phyloP scores from a whole-genome alignment of 2,888 invertebrate genomes.

The Oscheius sp. region DNA sequence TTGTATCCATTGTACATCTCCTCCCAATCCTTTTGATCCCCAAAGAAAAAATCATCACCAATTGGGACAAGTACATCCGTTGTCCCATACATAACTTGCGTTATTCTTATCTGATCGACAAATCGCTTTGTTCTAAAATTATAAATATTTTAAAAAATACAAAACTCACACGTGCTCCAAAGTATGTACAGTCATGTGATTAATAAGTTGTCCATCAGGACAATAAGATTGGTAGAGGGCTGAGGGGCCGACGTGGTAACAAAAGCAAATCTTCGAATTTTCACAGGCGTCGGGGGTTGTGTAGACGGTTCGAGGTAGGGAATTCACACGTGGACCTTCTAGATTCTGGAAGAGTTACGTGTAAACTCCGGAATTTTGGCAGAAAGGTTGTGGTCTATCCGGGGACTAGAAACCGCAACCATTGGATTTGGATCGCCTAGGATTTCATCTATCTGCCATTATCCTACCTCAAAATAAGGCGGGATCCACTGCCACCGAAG shows the following conservation, averaged over 20 bases:
- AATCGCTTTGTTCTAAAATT: slow-evolving; percentile 25
- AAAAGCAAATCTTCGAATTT: slow-evolving; percentile 34
- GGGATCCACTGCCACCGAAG: slow-evolving; percentile 89
- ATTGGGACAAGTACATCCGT: slow-evolving; percentile 83
- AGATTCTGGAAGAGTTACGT: not conserved
- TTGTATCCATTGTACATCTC: slow-evolving; percentile 93
- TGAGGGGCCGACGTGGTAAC: slow-evolving; percentile 40
- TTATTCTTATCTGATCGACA: slow-evolving; percentile 20
- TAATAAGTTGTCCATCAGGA: not conserved
- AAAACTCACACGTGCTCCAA: not conserved
- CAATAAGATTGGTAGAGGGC: not conserved
- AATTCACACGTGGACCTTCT: slow-evolving; percentile 78
- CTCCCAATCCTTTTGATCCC: slow-evolving; percentile 89
- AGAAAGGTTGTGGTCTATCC: too few relatives aligned
- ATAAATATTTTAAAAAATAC: not conserved
- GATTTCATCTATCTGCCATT: too few relatives aligned
- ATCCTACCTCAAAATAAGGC: slow-evolving; percentile 28
- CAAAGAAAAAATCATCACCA: slow-evolving; percentile 95
- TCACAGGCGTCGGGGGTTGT: slow-evolving; percentile 91
- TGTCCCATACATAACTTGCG: slow-evolving; percentile 71
- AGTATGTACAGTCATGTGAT: not conserved
- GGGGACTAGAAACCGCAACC: too few relatives aligned
- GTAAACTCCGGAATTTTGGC: too few relatives aligned
- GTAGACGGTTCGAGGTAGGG: slow-evolving; percentile 95
- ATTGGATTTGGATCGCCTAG: too few relatives aligned